Evolutionary conservation across 1,140 invertebrate species (phyloP), one percentile per base, ranked within the genome.

Genomic region (Pseudomyrmex flavicornis): DNA sequence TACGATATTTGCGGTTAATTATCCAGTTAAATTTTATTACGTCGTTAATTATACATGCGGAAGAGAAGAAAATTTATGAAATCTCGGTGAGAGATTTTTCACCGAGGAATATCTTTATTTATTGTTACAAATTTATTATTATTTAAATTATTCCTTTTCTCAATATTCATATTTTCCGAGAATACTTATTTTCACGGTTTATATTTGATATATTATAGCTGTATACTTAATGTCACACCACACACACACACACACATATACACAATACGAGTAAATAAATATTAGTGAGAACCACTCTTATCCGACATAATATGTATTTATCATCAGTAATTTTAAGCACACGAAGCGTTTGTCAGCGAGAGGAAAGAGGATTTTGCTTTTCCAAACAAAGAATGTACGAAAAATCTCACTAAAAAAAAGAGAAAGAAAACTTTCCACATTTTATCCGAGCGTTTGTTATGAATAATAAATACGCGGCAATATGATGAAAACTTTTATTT

Each of bases 21-120:
- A 12, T 69, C 52, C 56, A 54, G 46, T 69, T 17, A 79, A 79
- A 79, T 83, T 69, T 68, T 15, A 84, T 69, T 79, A 84, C 22
- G 10, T 12, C 5, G n/a, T 10, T 83, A 59, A 79, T 84, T 61
- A 56, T 35, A 35, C 7, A 35, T 7, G 4, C 35, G 35, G 35
- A 35, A 35, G 35, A 35, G 35, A 35, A 35, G 35, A 35, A 35
- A 62, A 84, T 84, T 84, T 62, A 84, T 79, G 15, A 35, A 35
- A 35, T 35, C 35, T 35, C 35, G 35, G 5, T 35, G 35, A 35
- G 17, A 35, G 7, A 35, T 35, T 35, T 35, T 35, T 35, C 7
- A 5, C 35, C 35, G 5, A 35, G 0, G 0, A 72, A 35, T 59
- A 62, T 17, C 26, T 26, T 26, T 26, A 65, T 54, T 68, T 48